These are phyloP conservation scores for Toxotes chatareus DNA, from an alignment of 2,113 vertebrate species.

Conservation along the genomic window DNA sequence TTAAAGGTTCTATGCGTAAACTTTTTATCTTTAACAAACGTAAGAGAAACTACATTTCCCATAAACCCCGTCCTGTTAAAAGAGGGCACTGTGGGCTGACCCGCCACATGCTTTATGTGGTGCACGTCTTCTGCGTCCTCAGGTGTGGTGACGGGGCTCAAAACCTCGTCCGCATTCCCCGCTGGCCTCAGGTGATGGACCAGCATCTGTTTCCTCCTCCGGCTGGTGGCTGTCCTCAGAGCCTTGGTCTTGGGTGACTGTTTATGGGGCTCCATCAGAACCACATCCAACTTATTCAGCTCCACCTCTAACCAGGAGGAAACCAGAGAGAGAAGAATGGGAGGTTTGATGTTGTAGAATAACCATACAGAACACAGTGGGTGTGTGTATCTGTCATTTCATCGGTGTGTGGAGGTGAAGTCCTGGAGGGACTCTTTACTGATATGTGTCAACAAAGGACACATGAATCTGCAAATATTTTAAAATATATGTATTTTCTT, in stretches of 20 bases:
- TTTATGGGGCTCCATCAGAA: slow-evolving; percentile 85
- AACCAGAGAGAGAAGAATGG: background rate
- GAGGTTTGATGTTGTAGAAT: too few relatives aligned
- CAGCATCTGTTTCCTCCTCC: slow-evolving; percentile 88
- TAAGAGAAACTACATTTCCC: background rate
- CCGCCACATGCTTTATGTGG: slow-evolving; percentile 90
- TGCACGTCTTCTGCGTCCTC: slow-evolving; percentile 88
- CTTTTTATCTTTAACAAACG: too few relatives aligned
- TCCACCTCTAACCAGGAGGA: slow-evolving; percentile 85
- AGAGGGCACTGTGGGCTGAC: background rate
- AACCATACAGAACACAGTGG: too few relatives aligned
- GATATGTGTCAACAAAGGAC: too few relatives aligned
- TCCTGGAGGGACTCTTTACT: too few relatives aligned
- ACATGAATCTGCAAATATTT: too few relatives aligned
- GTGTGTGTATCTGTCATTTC: too few relatives aligned
- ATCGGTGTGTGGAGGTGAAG: too few relatives aligned
- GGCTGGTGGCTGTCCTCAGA: slow-evolving; percentile 81
- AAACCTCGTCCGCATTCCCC: slow-evolving; percentile 84
- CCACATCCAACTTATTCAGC: slow-evolving; percentile 88
- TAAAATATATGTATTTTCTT: too few relatives aligned
- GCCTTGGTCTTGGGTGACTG: slow-evolving; percentile 90
- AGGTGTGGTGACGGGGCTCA: slow-evolving; percentile 60
- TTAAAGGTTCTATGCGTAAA: too few relatives aligned
- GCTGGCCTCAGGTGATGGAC: slow-evolving; percentile 86
- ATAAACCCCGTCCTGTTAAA: background rate